Evolutionary conservation across 2,888 invertebrate genomes (phyloP).

Genomic region (Empis livida): DNA sequence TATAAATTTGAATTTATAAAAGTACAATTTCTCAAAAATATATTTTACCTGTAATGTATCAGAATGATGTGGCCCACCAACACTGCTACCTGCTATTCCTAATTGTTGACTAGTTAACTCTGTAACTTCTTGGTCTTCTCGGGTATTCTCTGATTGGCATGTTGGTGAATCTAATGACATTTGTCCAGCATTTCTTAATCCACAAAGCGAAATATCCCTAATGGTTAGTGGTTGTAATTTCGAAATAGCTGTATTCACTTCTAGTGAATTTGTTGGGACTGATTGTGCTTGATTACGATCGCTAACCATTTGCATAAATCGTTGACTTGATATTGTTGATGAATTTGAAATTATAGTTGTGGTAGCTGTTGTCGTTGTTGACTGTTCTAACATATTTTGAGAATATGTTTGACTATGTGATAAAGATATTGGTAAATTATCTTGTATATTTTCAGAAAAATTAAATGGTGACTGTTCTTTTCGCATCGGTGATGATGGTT

Average conservation of each 20-base stretch:
- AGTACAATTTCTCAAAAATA: not conserved
- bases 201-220: too few relatives aligned
- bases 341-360: not conserved
- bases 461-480: constrained; percentile 46
- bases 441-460: constrained; percentile 27
- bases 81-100: constrained; percentile 2
- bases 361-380: constrained; percentile 20
- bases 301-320: constrained; percentile 10
- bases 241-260: not conserved
- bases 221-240: too few relatives aligned
- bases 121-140: constrained; percentile 42
- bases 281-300: constrained; percentile 11
- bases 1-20: not conserved
- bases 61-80: constrained; percentile 9
- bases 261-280: not conserved
- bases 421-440: constrained; percentile 7
- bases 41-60: constrained; percentile 9
- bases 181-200: constrained; percentile 1
- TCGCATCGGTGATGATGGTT: constrained; percentile 58
- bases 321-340: constrained; percentile 1
- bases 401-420: constrained; percentile 14
- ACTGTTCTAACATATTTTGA: constrained; percentile 19
- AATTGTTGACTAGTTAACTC: constrained; percentile 37
- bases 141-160: constrained; percentile 17
- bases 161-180: constrained; percentile 9